phyloP scores from a whole-genome alignment of 2,888 invertebrate species.

The Drosophila barbarae region DNA sequence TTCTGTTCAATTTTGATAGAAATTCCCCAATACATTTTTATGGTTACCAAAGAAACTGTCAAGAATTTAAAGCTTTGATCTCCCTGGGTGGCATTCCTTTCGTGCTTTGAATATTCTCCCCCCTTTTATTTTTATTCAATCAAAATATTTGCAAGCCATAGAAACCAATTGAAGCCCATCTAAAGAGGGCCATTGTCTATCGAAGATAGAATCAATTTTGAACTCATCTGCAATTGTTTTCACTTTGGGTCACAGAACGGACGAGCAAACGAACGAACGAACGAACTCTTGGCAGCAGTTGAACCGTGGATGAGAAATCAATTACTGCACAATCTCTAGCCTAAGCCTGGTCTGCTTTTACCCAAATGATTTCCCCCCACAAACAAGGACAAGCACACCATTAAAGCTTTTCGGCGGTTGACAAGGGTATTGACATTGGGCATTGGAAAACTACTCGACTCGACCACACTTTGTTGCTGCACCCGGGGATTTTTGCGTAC shows the following conservation, averaged over 20 bases:
- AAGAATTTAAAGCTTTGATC: constrained; percentile 5
- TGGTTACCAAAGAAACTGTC: constrained; percentile 1
- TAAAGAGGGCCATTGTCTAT: constrained; percentile 12
- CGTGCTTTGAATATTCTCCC: not conserved
- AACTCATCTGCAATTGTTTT: constrained; percentile 11
- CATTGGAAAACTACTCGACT: constrained; percentile 47
- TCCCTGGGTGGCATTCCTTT: not conserved
- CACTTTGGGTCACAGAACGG: constrained; percentile 23
- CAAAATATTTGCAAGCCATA: constrained; percentile 14
- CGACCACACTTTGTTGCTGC: constrained; percentile 28
- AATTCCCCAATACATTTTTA: constrained; percentile 2
- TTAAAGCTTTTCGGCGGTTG: constrained; percentile 36
- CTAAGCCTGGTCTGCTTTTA: constrained; percentile 52
- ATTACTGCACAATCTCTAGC: constrained; percentile 51
- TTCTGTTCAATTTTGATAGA: not conserved
- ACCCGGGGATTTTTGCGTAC: constrained; percentile 33
- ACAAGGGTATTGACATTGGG: constrained; percentile 72
- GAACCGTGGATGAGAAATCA: constrained; percentile 64
- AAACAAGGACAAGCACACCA: constrained; percentile 14
- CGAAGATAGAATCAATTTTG: constrained; percentile 4
- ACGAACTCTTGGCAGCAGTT: constrained; percentile 25
- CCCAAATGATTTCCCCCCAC: constrained; percentile 30
- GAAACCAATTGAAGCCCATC: constrained; percentile 8
- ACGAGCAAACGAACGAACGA: constrained; percentile 7
- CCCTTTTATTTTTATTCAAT: constrained; percentile 7